phyloP scores from a whole-genome alignment of 2,888 invertebrate genomes.

The Sycophila texana region DNA sequence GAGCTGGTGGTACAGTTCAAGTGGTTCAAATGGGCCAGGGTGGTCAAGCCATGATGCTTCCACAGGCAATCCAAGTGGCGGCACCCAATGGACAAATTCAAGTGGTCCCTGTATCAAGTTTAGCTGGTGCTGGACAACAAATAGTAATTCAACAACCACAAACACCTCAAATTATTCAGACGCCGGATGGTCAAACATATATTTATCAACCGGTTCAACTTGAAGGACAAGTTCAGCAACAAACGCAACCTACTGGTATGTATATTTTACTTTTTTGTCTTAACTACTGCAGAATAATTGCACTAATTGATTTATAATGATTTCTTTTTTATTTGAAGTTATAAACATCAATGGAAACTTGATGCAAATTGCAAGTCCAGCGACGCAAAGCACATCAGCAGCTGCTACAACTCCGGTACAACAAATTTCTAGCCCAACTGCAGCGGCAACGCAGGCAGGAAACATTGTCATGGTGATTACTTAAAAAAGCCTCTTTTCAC shows the following conservation, averaged over 20 bases:
- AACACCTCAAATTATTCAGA: conserved; percentile 90
- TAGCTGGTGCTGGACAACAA: conserved; percentile 77
- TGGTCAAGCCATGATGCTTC: conserved; percentile 81
- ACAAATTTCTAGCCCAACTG: conserved; percentile 75
- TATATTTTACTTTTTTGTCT: conserved; percentile 8
- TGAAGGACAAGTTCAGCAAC: conserved; percentile 78
- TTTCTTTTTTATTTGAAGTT: conserved; percentile 74
- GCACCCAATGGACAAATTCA: conserved; percentile 83
- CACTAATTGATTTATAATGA: not conserved
- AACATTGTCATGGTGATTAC: conserved; percentile 86
- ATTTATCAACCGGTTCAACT: conserved; percentile 88
- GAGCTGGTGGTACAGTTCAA: conserved; percentile 71
- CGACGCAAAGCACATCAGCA: conserved; percentile 76
- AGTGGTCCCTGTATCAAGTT: conserved; percentile 84
- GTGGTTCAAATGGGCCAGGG: conserved; percentile 77
- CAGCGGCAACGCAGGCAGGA: conserved; percentile 76
- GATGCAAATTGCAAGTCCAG: conserved; percentile 81
- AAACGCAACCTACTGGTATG: conserved; percentile 79
- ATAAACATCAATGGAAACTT: conserved; percentile 87
- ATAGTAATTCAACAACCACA: conserved; percentile 81
- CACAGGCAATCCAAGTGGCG: conserved; percentile 79
- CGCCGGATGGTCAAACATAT: conserved; percentile 94
- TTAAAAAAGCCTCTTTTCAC: conserved; percentile 68
- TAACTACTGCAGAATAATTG: not conserved
- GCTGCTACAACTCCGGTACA: conserved; percentile 73